Evolutionary conservation across 2,888 invertebrate genomes (phyloP).

Genomic region (Dryomyza anilis): DNA sequence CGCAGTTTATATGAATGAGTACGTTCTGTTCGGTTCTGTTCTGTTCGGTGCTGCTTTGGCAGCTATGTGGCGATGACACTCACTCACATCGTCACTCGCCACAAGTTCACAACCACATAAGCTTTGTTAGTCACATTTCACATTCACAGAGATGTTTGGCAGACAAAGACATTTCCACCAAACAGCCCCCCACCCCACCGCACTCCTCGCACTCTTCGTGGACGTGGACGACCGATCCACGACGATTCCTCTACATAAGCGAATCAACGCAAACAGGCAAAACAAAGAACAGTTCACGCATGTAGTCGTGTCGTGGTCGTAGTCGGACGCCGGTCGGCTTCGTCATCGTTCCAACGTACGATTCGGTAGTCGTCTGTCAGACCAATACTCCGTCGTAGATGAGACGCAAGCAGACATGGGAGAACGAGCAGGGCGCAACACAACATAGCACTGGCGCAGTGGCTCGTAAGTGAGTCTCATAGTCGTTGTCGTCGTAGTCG

Average conservation of each 20-base stretch:
- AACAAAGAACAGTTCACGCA: constrained; percentile 26
- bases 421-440: constrained; percentile 11
- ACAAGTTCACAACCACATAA: constrained; percentile 28
- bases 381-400: background rate
- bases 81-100: constrained; percentile 21
- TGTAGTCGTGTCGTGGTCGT: constrained; percentile 25
- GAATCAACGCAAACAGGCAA: constrained; percentile 16
- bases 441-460: constrained; percentile 25
- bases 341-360: constrained; percentile 26
- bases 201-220: background rate
- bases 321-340: no score
- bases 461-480: constrained; percentile 21
- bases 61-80: constrained; percentile 21
- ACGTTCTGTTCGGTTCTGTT: no score
- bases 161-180: constrained; percentile 13
- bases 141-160: constrained; percentile 10
- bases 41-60: constrained; percentile 16
- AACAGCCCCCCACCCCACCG: no score
- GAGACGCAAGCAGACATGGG: constrained; percentile 15
- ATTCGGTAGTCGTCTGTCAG: constrained; percentile 20
- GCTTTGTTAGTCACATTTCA: constrained; percentile 25
- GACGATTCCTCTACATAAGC: constrained; percentile 17
- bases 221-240: background rate
- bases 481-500: constrained; percentile 26
- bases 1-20: constrained; percentile 8